Conservation (phyloP, 2,888 invertebrate genomes). For the Eudemis profundana region DNA sequence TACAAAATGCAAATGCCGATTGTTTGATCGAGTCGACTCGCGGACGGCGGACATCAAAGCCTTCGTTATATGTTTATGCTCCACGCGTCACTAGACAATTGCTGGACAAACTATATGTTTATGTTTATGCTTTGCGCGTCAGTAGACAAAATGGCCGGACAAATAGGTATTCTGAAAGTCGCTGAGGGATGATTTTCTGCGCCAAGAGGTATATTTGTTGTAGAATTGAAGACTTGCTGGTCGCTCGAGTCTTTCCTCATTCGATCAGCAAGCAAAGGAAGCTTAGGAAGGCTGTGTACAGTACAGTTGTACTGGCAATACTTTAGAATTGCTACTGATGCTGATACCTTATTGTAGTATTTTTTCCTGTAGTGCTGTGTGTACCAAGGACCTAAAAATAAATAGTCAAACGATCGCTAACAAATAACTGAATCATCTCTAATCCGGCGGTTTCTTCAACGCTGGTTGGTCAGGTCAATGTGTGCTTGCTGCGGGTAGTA, state of each 20-base stretch:
- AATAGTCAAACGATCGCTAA: too few relatives aligned
- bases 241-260: too few relatives aligned
- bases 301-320: too few relatives aligned
- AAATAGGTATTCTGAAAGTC: constrained; percentile 4
- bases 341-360: too few relatives aligned
- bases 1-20: not conserved
- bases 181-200: constrained; percentile 4
- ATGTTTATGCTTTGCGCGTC: constrained; percentile 36
- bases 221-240: constrained; percentile 2
- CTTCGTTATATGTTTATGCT: constrained; percentile 42
- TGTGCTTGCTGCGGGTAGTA: too few relatives aligned
- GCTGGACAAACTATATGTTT: constrained; percentile 20
- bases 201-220: not conserved
- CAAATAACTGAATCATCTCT: too few relatives aligned
- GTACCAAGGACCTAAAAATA: too few relatives aligned
- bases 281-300: not conserved
- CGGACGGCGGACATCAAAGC: constrained; percentile 36
- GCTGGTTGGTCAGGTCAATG: too few relatives aligned
- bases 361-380: too few relatives aligned
- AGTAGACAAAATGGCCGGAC: constrained; percentile 24
- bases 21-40: constrained; percentile 14
- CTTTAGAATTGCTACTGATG: too few relatives aligned
- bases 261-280: not conserved
- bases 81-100: constrained; percentile 23
- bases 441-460: too few relatives aligned